phyloP scores from a whole-genome alignment of 2,113 vertebrate species.

The Pterocles burchelli region DNA sequence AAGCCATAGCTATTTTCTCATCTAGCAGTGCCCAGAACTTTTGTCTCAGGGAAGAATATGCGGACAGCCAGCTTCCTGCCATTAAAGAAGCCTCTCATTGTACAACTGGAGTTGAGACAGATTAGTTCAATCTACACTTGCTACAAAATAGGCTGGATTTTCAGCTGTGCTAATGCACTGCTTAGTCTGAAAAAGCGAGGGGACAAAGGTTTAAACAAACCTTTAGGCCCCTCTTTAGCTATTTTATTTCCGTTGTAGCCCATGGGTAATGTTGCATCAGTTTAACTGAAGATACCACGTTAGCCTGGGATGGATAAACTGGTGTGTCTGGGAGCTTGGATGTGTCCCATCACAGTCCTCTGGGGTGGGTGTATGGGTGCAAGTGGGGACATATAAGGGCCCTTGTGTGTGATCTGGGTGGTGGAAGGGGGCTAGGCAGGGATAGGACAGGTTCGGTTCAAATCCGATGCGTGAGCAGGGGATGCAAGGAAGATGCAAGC shows the following conservation, averaged over 20 bases:
- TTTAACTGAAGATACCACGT: not conserved
- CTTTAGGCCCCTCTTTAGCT: not conserved
- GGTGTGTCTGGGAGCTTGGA: not conserved
- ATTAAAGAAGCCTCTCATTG: not conserved
- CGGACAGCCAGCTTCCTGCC: not conserved
- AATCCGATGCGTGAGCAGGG: not conserved
- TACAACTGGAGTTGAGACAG: not conserved
- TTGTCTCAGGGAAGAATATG: not conserved
- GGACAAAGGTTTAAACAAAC: not conserved
- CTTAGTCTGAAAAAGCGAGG: not conserved
- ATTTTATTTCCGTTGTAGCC: not conserved
- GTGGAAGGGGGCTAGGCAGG: not conserved
- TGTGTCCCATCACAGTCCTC: not conserved
- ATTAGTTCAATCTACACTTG: not conserved
- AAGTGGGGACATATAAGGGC: not conserved
- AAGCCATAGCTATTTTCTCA: constrained; percentile 11
- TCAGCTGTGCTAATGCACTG: not conserved
- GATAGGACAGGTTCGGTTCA: not conserved
- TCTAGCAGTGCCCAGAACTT: constrained; percentile 16
- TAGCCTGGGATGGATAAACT: not conserved
- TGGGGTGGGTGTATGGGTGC: not conserved
- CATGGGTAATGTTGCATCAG: not conserved
- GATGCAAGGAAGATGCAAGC: not conserved
- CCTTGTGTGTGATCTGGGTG: not conserved
- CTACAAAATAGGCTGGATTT: not conserved